Conservation (phyloP, 2,113 vertebrate genomes). For the Cyprinus carpio region DNA sequence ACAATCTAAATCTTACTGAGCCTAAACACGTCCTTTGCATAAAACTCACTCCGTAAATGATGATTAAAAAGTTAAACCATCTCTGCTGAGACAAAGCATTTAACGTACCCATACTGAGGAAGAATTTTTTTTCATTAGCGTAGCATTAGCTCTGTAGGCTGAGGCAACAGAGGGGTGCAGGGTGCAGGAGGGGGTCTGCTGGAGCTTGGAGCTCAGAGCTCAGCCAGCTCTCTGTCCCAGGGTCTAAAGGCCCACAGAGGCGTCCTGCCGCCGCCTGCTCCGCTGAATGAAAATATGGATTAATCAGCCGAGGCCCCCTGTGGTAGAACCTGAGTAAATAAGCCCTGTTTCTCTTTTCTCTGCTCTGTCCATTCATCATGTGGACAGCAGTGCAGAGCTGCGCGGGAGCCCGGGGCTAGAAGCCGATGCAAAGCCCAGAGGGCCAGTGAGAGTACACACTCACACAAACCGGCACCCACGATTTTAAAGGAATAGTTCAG, state of each 20-base stretch:
- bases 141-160: background rate
- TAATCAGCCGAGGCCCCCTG: constrained; percentile 50
- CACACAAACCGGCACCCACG: constrained; percentile 12
- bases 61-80: background rate
- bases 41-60: background rate
- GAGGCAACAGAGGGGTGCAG: background rate
- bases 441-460: constrained; percentile 2
- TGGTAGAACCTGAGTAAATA: constrained; percentile 46
- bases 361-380: constrained; percentile 50
- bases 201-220: background rate
- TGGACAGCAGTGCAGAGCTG: constrained; percentile 31
- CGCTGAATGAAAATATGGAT: constrained; percentile 50
- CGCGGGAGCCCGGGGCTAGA: constrained; percentile 21
- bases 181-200: background rate
- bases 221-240: constrained; percentile 13
- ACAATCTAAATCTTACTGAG: background rate
- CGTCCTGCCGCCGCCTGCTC: constrained; percentile 41
- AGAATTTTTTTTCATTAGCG: background rate
- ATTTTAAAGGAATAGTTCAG: background rate
- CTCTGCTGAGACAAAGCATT: background rate
- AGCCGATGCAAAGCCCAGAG: constrained; percentile 23
- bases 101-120: background rate
- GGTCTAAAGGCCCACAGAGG: constrained; percentile 8
- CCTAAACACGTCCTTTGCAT: background rate
- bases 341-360: constrained; percentile 30